Conservation (phyloP, 1,140 invertebrate genomes). For the Steinernema feltiae region DNA sequence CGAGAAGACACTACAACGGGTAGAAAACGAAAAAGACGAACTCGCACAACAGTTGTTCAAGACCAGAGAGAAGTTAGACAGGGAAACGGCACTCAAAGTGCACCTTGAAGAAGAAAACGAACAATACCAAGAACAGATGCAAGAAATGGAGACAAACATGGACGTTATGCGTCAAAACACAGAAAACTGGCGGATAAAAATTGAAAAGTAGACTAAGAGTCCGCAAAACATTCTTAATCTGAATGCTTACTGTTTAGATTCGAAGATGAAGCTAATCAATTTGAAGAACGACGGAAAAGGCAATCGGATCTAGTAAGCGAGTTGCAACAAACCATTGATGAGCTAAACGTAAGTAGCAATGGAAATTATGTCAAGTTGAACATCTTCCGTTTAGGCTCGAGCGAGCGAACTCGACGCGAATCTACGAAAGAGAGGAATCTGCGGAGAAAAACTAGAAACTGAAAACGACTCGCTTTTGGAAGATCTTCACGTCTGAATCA, state of each 20-base stretch:
- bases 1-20: neutral
- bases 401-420: neutral
- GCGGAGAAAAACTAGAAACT: conserved; percentile 1
- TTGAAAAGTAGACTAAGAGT: neutral
- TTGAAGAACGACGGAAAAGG: neutral
- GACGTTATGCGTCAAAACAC: neutral
- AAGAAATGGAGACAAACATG: neutral
- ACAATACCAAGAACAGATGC: neutral
- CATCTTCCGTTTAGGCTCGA: neutral
- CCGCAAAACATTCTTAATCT: neutral
- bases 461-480: neutral
- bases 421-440: neutral
- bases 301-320: neutral
- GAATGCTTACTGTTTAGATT: neutral
- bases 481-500: neutral
- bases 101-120: neutral
- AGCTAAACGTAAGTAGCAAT: neutral
- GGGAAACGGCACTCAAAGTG: neutral
- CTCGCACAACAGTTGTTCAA: neutral
- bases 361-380: neutral
- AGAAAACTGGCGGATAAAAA: neutral
- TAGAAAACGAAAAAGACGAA: neutral
- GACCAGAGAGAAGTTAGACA: neutral
- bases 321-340: neutral
- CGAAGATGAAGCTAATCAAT: neutral